A percentile compares a stretch with the other conserved stretches of the same genome.
These are phyloP conservation scores for Thymelicus sylvestris DNA, from an alignment of 2,888 invertebrate species.

Conservation along the genomic window DNA sequence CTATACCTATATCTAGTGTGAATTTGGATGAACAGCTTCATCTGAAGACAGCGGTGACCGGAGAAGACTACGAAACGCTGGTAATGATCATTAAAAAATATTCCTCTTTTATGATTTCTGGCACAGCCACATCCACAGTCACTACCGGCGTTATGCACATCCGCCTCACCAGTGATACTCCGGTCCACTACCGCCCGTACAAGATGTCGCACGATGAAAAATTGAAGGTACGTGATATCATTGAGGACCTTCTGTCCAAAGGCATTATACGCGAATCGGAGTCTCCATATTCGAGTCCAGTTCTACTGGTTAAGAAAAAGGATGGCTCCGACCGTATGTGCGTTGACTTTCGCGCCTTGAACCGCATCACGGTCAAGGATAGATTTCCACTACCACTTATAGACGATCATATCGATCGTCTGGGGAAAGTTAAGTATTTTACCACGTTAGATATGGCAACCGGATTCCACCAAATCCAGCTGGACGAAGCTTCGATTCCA, in stretches of 20 bases:
- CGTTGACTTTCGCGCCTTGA: constrained; percentile 58
- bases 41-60: not conserved
- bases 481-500: constrained; percentile 47
- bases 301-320: constrained; percentile 41
- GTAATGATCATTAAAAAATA: not conserved
- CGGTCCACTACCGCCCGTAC: constrained; percentile 2
- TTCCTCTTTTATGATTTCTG: constrained; percentile 2
- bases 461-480: constrained; percentile 55
- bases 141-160: constrained; percentile 9
- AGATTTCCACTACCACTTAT: constrained; percentile 55
- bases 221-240: not conserved
- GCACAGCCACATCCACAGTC: constrained; percentile 11
- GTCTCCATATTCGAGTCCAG: constrained; percentile 42
- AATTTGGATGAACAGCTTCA: not conserved
- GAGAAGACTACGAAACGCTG: not conserved
- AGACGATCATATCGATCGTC: constrained; percentile 59
- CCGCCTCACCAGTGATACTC: not conserved
- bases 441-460: constrained; percentile 49
- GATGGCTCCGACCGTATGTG: constrained; percentile 46
- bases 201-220: not conserved
- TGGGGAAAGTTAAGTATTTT: constrained; percentile 44
- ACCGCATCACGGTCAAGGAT: constrained; percentile 53
- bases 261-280: constrained; percentile 17
- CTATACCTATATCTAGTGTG: not conserved
- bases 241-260: not conserved